Evolutionary conservation across 2,888 invertebrate genomes (phyloP), one percentile per base, ranked within the genome.

Genomic region (Chrysodeixis includens): DNA sequence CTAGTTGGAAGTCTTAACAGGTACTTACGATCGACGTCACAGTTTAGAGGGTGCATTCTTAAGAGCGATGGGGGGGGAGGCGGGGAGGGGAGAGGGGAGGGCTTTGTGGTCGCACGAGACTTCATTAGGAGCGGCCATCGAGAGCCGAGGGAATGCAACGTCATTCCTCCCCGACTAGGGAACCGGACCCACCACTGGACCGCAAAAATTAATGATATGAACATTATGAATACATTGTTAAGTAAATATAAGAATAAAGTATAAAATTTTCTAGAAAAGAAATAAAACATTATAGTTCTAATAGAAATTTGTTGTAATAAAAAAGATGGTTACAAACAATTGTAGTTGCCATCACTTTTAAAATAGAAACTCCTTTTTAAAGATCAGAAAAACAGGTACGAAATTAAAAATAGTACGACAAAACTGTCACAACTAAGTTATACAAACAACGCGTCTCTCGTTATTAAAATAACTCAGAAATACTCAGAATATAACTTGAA

Each of bases 101-200:
- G 81, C 81, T 87, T 87, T 87, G 86, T 86, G 78, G 78, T 82
- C 92, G 84, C 90, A 79, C 75, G 90, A 90, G 92, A 90, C 91
- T 90, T 92, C 90, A 91, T 92, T 92, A 92, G 86, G 83, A 81
- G 82, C 81, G 82, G 83, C 84, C 82, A 83, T 79, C 66, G 79
- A 83, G 84, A 75, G 81, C 78, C 86, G 66, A 69, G 88, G 88
- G 88, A 88, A 82, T 86, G 86, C 86, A 84, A 80, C 84, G 87
- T 89, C 89, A 89, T 86, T 87, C 78, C 83, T 73, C 78, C 71
- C 72, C 18, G 63, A 52, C 64, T 70, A 70, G 72, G 69, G 67
- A 77, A 76, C 60, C 30, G 65, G 74, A 72, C 69, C 59, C 62
- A 30, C 59, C 57, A 58, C 58, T 69, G 56, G 35, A 66, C 68